These are phyloP conservation scores for Chitala chitala DNA, from an alignment of 2,113 vertebrate genomes.

Conservation along the genomic window DNA sequence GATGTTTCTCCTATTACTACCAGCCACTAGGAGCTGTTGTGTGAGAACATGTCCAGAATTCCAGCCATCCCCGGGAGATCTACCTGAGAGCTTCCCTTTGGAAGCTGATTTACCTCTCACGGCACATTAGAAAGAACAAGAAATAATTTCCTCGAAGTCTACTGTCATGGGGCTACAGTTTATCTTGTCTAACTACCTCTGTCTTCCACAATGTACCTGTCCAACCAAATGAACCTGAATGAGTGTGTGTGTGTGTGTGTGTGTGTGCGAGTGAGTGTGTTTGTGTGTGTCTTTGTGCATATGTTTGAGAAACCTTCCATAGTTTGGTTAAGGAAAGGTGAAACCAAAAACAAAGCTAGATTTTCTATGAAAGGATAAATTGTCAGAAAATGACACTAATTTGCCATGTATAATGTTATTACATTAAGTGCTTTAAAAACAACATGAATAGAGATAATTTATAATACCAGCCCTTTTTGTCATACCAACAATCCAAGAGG, in stretches of 20 bases:
- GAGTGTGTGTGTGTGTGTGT: constrained; percentile 27
- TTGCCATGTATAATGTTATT: background rate
- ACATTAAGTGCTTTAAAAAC: background rate
- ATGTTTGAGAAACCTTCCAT: background rate
- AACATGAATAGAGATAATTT: background rate
- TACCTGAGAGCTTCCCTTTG: constrained; percentile 35
- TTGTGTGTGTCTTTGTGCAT: background rate
- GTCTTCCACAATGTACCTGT: constrained; percentile 39
- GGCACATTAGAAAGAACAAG: constrained; percentile 44
- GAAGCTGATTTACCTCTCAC: constrained; percentile 35
- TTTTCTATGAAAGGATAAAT: background rate
- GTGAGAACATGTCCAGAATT: constrained; percentile 24
- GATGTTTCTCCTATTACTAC: constrained; percentile 27
- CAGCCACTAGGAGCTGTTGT: constrained; percentile 28
- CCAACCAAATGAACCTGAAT: constrained; percentile 38
- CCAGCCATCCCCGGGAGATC: constrained; percentile 36
- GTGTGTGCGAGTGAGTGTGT: constrained; percentile 13
- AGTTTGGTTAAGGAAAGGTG: background rate
- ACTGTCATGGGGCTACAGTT: constrained; percentile 41
- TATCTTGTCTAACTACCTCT: constrained; percentile 49
- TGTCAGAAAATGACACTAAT: background rate
- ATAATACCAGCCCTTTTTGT: too few relatives aligned
- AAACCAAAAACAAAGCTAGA: background rate
- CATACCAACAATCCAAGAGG: background rate
- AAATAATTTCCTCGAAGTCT: constrained; percentile 38